Percentiles rank a stretch among this genome's conserved stretches.
These are phyloP conservation scores for Cancer borealis DNA, from an alignment of 2,888 invertebrate genomes.

Conservation along the genomic window DNA sequence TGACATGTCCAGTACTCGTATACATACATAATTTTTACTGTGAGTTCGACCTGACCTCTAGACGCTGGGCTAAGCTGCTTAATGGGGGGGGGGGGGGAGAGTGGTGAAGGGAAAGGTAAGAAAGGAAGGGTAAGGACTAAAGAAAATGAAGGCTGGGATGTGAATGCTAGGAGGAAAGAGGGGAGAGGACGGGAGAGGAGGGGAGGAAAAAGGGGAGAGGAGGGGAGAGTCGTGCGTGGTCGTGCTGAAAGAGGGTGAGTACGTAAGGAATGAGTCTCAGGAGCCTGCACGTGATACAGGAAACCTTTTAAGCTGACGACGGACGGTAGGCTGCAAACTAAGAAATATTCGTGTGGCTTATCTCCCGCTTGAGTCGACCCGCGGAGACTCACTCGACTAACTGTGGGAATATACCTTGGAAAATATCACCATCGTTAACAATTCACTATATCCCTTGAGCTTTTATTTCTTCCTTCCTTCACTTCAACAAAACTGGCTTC, in stretches of 20 bases:
- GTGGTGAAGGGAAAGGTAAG: no score
- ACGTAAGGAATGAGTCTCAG: not conserved
- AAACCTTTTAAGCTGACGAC: conserved; percentile 35
- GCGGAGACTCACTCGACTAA: not conserved
- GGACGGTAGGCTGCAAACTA: conserved; percentile 35
- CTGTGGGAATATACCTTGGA: not conserved
- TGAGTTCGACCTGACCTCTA: no score
- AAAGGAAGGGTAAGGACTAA: no score
- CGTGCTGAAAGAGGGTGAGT: not conserved
- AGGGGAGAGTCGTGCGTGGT: not conserved
- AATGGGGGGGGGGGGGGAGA: no score
- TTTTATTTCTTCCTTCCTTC: not conserved
- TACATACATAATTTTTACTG: no score
- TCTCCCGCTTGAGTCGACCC: conserved; percentile 6
- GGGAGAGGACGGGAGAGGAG: not conserved
- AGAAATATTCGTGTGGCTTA: not conserved
- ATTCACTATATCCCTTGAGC: not conserved
- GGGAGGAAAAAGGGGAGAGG: not conserved
- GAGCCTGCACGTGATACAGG: not conserved
- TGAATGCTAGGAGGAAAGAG: not conserved
- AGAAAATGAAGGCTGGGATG: not conserved
- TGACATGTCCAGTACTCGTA: no score
- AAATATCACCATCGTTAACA: conserved; percentile 13
- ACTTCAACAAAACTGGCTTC: not conserved
- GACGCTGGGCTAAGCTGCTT: no score